Percentiles rank a stretch among this genome's conserved stretches.
phyloP scores from a whole-genome alignment of 2,113 vertebrate genomes.

The Crotalus tigris region DNA sequence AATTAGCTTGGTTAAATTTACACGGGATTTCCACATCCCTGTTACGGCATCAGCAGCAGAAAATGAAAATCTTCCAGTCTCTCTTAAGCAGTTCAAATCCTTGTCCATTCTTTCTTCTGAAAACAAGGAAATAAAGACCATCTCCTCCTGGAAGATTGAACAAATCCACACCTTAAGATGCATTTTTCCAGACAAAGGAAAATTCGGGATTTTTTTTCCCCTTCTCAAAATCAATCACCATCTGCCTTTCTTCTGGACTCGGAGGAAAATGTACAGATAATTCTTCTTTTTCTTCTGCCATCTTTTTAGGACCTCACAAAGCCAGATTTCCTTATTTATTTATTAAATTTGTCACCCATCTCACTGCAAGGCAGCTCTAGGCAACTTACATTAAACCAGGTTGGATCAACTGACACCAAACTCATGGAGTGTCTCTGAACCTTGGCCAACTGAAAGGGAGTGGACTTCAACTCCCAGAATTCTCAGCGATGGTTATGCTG shows the following conservation, averaged over 20 bases:
- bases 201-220: neutral
- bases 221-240: neutral
- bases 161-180: neutral
- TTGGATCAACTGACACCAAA: neutral
- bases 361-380: too few species aligned
- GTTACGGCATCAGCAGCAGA: slow-evolving; percentile 3
- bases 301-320: neutral
- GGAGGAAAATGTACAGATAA: neutral
- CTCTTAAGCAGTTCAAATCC: neutral
- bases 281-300: neutral
- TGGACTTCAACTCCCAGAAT: neutral
- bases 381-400: neutral
- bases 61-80: neutral
- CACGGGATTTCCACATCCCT: slow-evolving; percentile 51
- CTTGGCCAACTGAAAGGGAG: neutral
- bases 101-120: neutral
- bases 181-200: neutral
- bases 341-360: neutral
- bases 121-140: neutral
- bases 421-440: neutral
- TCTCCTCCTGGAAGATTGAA: neutral
- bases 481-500: neutral
- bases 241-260: neutral
- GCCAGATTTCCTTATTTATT: neutral
- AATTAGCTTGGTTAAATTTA: slow-evolving; percentile 59